Percentiles rank a stretch among this genome's conserved stretches.
phyloP scores from a whole-genome alignment of 2,888 invertebrate genomes.

The Linnaemya vulpina region DNA sequence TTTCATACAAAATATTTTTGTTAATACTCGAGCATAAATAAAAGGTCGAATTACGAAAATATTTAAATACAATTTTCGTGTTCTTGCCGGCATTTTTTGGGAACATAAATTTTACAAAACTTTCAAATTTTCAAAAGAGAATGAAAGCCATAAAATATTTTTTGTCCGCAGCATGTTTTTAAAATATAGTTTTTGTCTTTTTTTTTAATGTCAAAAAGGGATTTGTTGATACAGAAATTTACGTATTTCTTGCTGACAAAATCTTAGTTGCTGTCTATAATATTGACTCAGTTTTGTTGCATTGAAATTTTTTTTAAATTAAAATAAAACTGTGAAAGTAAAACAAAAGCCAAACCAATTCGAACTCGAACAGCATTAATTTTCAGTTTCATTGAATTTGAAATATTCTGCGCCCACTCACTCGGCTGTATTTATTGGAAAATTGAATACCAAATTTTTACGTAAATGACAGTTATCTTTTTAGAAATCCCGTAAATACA shows the following conservation, averaged over 20 bases:
- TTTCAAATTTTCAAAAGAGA: background rate
- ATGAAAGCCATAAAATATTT: background rate
- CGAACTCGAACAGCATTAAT: background rate
- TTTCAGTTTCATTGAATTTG: background rate
- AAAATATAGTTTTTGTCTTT: background rate
- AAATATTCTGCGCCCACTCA: no score
- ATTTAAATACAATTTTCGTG: background rate
- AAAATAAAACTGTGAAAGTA: background rate
- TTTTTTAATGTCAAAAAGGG: slow-evolving; percentile 13
- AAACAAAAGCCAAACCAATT: no score
- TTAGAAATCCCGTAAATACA: no score
- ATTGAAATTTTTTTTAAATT: background rate
- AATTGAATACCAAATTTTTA: no score
- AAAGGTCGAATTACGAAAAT: slow-evolving; percentile 47
- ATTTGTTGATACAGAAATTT: slow-evolving; percentile 15
- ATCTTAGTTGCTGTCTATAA: background rate
- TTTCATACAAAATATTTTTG: slow-evolving; percentile 11
- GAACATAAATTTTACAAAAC: slow-evolving; percentile 6
- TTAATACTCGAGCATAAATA: background rate
- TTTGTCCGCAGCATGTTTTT: no score
- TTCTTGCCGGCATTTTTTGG: background rate
- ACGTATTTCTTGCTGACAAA: slow-evolving; percentile 17
- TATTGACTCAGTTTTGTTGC: background rate
- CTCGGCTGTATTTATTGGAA: no score
- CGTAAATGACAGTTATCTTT: no score